These are phyloP conservation scores for Cheilosia vernalis DNA, from an alignment of 2,888 invertebrate genomes.

Conservation along the genomic window DNA sequence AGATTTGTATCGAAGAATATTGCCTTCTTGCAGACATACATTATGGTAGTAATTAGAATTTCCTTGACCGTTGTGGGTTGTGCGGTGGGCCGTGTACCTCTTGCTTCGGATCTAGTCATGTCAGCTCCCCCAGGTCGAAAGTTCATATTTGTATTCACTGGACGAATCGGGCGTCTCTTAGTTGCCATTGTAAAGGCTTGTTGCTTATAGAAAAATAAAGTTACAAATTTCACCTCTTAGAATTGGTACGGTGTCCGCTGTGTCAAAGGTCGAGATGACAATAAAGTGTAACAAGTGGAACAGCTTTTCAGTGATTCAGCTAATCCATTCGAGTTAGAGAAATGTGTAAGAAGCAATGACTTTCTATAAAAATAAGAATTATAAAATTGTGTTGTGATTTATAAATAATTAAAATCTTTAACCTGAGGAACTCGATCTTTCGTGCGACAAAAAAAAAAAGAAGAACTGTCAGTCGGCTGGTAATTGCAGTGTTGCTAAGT, in stretches of 20 bases:
- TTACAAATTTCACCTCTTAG: slow-evolving; percentile 26
- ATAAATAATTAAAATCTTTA: slow-evolving; percentile 21
- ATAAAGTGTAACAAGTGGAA: slow-evolving; percentile 21
- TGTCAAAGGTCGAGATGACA: slow-evolving; percentile 65
- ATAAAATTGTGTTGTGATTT: slow-evolving; percentile 37
- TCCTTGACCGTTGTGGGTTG: slow-evolving; percentile 92
- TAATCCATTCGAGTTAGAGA: slow-evolving; percentile 25
- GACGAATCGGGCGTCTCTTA: slow-evolving; percentile 82
- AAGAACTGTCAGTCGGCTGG: slow-evolving; percentile 47
- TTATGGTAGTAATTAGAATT: slow-evolving; percentile 91
- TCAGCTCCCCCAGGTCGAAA: slow-evolving; percentile 85
- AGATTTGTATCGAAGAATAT: slow-evolving; percentile 93
- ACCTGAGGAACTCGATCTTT: slow-evolving; percentile 29
- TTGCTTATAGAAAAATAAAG: slow-evolving; percentile 44
- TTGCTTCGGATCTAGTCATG: slow-evolving; percentile 83
- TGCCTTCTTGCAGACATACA: slow-evolving; percentile 94
- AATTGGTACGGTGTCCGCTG: slow-evolving; percentile 5
- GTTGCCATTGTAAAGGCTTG: slow-evolving; percentile 81
- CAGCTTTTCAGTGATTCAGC: neutral
- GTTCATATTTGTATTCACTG: slow-evolving; percentile 84
- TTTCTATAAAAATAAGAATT: slow-evolving; percentile 14
- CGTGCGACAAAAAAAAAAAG: slow-evolving; percentile 17
- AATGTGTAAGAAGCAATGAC: neutral
- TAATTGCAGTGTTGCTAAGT: slow-evolving; percentile 20
- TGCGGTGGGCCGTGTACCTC: slow-evolving; percentile 91